Base-by-base conservation (phyloP, 2,113 vertebrate genomes). In the Thamnaconus septentrionalis region DNA sequence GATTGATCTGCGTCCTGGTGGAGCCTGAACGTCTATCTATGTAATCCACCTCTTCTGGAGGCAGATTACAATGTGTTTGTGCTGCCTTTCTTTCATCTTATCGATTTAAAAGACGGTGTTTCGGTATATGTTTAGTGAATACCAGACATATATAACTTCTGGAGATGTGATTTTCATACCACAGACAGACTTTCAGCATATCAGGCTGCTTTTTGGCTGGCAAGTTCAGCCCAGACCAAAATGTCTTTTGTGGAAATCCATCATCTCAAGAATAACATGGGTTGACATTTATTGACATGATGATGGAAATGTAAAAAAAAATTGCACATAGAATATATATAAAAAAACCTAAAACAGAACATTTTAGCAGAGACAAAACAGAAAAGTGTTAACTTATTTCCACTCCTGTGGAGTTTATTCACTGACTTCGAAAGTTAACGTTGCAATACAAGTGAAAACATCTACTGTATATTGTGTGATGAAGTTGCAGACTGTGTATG, bases 11-110 rank as follows among this genome's bases (percentile, higher is more conserved):
- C 31, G 62, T 40, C 8, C 12, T 50, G 48, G 53, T 53, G 56
- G 70, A 64, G 71, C 64, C 65, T 41, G 56, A 41, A 41, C 62
- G 69, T 67, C 55, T 67, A n/a, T n/a, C n/a, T n/a, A n/a, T n/a
- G n/a, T n/a, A n/a, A n/a, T n/a, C n/a, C n/a, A n/a, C 56, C 43
- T 67, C 56, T 41, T 40, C 39, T 56, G 11, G 49, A 58, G 57
- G 41, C 41, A 31, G 40, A 57, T 42, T 47, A 11, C 61, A 7
- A 4, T 18, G 48, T 63, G 7, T 57, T 40, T 41, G 42, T 68
- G 3, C 46, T 50, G 48, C 6, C 45, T 44, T 3, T 42, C 41
- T 46, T 7, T 43, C 43, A 43, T 41, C 41, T 50, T 61, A 64
- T 58, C 66, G 63, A 76, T 79, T 56, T 5, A 62, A 41, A 53